Evolutionary conservation across 2,797 vertebrate genomes (phyloP).

Genomic region (Apogon hyalosoma): DNA sequence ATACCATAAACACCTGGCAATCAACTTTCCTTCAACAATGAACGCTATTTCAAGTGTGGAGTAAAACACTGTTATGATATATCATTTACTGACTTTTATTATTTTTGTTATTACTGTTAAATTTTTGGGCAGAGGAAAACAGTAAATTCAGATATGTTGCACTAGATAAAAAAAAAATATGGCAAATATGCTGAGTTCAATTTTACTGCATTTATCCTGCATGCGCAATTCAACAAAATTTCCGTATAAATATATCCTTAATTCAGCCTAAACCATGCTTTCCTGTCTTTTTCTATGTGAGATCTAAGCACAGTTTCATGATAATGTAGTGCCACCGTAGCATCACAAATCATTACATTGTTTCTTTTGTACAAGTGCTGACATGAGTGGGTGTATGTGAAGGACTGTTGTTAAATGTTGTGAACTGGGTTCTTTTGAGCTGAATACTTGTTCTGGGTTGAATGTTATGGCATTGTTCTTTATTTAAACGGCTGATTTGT

Average conservation of each 20-base stretch:
- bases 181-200: too few species aligned
- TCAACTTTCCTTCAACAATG: slow-evolving; percentile 15
- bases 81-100: slow-evolving; percentile 24
- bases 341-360: neutral
- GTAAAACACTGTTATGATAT: slow-evolving; percentile 4
- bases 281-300: neutral
- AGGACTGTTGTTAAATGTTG: neutral
- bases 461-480: neutral
- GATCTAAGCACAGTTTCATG: slow-evolving; percentile 6
- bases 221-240: neutral
- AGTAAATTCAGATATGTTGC: neutral
- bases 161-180: too few species aligned
- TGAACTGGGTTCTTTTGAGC: neutral
- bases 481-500: neutral
- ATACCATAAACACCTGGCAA: slow-evolving; percentile 9
- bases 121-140: slow-evolving; percentile 6
- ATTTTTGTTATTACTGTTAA: neutral
- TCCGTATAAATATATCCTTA: slow-evolving; percentile 19
- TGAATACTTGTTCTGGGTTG: neutral
- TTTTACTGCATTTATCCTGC: too few species aligned
- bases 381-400: slow-evolving; percentile 2
- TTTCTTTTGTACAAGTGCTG: neutral
- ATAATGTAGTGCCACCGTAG: neutral
- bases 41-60: neutral
- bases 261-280: slow-evolving; percentile 2